Evolutionary conservation across 1,140 invertebrate genomes (phyloP).

Genomic region (Anadara kagoshimensis): DNA sequence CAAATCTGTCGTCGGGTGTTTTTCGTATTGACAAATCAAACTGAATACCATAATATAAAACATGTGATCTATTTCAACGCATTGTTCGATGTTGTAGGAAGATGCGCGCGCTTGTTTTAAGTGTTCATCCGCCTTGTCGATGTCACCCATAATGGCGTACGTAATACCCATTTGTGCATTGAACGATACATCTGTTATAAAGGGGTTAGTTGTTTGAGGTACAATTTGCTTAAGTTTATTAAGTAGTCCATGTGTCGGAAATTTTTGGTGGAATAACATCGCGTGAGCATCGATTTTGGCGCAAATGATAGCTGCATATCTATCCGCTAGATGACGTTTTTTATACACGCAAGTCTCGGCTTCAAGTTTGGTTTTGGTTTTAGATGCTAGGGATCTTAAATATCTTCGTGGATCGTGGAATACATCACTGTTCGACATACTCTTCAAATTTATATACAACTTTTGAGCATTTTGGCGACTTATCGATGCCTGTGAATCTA

Average conservation of each 20-base stretch:
- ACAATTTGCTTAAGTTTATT: conserved; percentile 1
- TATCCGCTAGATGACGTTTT: conserved; percentile 14
- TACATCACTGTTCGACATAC: conserved; percentile 5
- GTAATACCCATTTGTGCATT: conserved; percentile 13
- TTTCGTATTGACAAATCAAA: conserved; percentile 14
- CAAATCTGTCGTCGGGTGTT: not conserved
- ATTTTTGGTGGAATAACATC: conserved; percentile 16
- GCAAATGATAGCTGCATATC: conserved; percentile 10
- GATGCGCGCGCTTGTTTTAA: not conserved
- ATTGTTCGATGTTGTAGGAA: conserved; percentile 3
- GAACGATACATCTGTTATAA: conserved; percentile 15
- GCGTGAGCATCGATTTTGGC: conserved; percentile 28
- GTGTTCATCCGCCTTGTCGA: conserved; percentile 4
- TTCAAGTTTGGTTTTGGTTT: conserved; percentile 6
- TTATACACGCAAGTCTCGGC: not conserved
- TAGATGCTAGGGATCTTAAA: conserved; percentile 3
- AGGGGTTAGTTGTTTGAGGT: conserved; percentile 15
- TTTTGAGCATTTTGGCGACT: conserved; percentile 6
- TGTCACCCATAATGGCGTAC: conserved; percentile 8
- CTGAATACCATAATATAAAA: conserved; percentile 26
- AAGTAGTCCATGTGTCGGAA: not conserved
- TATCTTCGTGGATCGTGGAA: conserved; percentile 17
- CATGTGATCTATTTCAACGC: conserved; percentile 22
- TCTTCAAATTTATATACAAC: conserved; percentile 18
- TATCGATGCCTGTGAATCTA: too few relatives aligned